Evolutionary conservation across 2,888 invertebrate genomes (phyloP).

Genomic region (Rhagonycha fulva): DNA sequence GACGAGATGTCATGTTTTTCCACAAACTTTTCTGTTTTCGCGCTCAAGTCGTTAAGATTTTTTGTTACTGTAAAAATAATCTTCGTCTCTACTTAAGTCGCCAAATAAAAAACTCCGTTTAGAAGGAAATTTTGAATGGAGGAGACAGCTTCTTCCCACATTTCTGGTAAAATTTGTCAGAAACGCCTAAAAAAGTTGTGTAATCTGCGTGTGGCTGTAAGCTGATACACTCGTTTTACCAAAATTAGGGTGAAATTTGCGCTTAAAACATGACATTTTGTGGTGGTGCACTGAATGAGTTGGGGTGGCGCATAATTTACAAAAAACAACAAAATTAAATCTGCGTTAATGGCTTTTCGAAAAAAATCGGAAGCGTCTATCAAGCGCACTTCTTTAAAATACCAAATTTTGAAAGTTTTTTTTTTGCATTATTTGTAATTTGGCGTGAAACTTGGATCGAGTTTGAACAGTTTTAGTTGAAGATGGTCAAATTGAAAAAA

Average conservation of each 20-base stretch:
- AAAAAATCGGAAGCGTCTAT: background rate
- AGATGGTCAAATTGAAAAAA: background rate
- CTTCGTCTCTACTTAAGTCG: background rate
- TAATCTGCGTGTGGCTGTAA: conserved; percentile 28
- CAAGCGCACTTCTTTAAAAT: background rate
- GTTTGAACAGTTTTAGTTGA: background rate
- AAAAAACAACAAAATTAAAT: conserved; percentile 24
- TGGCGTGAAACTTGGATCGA: background rate
- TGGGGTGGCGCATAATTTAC: conserved; percentile 15
- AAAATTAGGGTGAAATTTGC: conserved; percentile 17
- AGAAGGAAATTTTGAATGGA: conserved; percentile 23
- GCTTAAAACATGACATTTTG: conserved; percentile 22
- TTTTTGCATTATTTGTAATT: background rate
- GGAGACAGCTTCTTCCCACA: conserved; percentile 21
- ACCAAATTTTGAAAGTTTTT: background rate
- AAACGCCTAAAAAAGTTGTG: conserved; percentile 6
- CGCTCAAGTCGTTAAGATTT: background rate
- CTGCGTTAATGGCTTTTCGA: conserved; percentile 20
- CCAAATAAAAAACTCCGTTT: background rate
- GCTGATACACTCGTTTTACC: conserved; percentile 16
- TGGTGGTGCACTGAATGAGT: conserved; percentile 6
- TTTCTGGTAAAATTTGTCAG: conserved; percentile 15
- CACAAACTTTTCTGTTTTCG: background rate
- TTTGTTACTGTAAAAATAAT: background rate
- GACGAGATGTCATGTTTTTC: background rate